Percentiles rank a stretch among this genome's conserved stretches.
Conservation (phyloP, 2,888 invertebrate species). For the Phymatocera aterrima region DNA sequence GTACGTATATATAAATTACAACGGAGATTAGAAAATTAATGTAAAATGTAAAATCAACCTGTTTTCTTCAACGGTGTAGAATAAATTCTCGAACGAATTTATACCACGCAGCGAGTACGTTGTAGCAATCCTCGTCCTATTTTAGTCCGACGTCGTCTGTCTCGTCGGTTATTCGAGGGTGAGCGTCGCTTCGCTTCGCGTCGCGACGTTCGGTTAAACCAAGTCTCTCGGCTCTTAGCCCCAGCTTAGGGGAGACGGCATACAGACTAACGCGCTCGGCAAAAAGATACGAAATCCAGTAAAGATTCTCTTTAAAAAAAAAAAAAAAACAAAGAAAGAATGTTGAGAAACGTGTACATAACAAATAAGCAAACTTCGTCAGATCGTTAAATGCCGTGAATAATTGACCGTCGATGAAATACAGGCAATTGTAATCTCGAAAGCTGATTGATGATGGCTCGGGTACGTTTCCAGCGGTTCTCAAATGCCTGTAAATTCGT, state of each 20-base stretch:
- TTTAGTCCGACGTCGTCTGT: slow-evolving; percentile 27
- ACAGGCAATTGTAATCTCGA: background rate
- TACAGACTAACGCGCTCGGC: background rate
- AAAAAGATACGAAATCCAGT: background rate
- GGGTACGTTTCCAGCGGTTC: background rate
- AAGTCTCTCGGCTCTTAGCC: background rate
- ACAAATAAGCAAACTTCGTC: too few relatives aligned
- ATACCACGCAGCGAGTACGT: background rate
- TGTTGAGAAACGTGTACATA: background rate
- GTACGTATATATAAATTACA: too few relatives aligned
- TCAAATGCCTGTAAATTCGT: background rate
- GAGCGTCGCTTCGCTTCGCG: slow-evolving; percentile 16
- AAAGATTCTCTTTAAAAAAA: background rate
- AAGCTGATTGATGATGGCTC: background rate
- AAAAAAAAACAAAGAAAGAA: background rate
- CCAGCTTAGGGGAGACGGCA: background rate
- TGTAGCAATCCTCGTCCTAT: slow-evolving; percentile 18
- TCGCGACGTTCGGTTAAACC: slow-evolving; percentile 16
- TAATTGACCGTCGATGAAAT: background rate
- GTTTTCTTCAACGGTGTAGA: background rate
- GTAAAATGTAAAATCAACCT: background rate
- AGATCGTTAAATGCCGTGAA: background rate
- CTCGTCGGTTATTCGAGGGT: slow-evolving; percentile 35
- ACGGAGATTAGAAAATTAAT: background rate
- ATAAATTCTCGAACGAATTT: background rate